A percentile compares a stretch with the other conserved stretches of the same genome.
Conservation (phyloP, 2,797 vertebrate genomes). For the Sebastes cheni region DNA sequence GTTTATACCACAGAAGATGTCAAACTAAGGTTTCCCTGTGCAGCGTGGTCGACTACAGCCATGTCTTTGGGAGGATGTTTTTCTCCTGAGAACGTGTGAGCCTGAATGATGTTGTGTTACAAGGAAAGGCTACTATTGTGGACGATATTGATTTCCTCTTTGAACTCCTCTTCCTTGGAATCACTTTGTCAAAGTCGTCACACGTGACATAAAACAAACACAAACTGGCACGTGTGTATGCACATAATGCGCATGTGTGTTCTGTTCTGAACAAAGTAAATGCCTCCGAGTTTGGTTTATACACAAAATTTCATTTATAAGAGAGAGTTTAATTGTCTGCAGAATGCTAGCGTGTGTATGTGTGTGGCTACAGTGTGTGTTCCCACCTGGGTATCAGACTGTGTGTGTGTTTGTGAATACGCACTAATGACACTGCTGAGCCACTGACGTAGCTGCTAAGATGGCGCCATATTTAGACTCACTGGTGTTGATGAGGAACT, state of each 20-base stretch:
- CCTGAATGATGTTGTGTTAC: constrained; percentile 8
- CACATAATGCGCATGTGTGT: not conserved
- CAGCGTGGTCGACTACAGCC: not conserved
- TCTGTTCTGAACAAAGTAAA: not conserved
- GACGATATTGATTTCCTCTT: constrained; percentile 40
- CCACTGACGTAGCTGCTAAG: constrained; percentile 39
- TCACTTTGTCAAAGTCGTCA: constrained; percentile 22
- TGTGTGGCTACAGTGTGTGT: constrained; percentile 1
- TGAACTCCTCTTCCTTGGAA: constrained; percentile 27
- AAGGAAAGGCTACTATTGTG: not conserved
- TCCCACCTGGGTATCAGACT: constrained; percentile 27
- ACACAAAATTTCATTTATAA: not conserved
- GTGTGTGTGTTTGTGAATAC: constrained; percentile 10
- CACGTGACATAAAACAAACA: constrained; percentile 3
- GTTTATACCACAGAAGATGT: not conserved
- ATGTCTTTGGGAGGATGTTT: not conserved
- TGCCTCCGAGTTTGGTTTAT: not conserved
- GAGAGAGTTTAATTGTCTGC: not conserved
- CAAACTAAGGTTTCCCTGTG: not conserved
- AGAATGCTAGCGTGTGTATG: not conserved
- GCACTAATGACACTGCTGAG: constrained; percentile 17
- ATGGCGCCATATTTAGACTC: constrained; percentile 74
- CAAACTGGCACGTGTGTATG: not conserved
- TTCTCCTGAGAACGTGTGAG: not conserved
- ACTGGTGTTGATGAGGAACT: constrained; percentile 99